These are phyloP conservation scores for Trachops cirrhosus DNA, from an alignment of 2,797 vertebrate species.

Conservation along the genomic window DNA sequence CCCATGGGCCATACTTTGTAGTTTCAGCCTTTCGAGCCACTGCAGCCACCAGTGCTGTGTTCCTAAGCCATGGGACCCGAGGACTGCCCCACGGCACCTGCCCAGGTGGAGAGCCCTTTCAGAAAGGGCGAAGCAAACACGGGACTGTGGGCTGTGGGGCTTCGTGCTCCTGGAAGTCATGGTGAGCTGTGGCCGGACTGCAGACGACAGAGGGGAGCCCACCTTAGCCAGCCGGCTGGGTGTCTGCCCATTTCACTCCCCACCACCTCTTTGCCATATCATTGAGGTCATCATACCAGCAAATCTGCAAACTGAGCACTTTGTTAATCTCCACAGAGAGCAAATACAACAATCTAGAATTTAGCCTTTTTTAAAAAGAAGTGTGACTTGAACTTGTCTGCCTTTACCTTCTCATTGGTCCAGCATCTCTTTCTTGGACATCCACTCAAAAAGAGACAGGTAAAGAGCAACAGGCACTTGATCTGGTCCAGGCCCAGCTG, in stretches of 20 bases:
- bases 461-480: slow-evolving; percentile 44
- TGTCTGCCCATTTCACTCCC: neutral
- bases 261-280: slow-evolving; percentile 48
- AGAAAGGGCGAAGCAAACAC: slow-evolving; percentile 79
- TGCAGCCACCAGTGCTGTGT: slow-evolving; percentile 81
- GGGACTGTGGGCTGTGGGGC: neutral
- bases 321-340: slow-evolving; percentile 80
- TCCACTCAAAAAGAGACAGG: slow-evolving; percentile 75
- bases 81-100: slow-evolving; percentile 78
- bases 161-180: neutral
- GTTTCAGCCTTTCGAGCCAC: slow-evolving; percentile 87
- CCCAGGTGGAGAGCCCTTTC: slow-evolving; percentile 78
- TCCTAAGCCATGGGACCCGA: slow-evolving; percentile 83
- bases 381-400: slow-evolving; percentile 67
- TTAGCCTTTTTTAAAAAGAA: slow-evolving; percentile 72
- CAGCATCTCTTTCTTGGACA: slow-evolving; percentile 80
- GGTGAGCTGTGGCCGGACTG: neutral
- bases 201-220: neutral
- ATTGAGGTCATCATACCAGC: slow-evolving; percentile 81
- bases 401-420: slow-evolving; percentile 80
- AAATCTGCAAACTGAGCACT: slow-evolving; percentile 85
- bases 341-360: slow-evolving; percentile 83
- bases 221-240: neutral
- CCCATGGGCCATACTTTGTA: slow-evolving; percentile 83
- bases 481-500: neutral